Base-by-base conservation (phyloP, 2,888 invertebrate genomes). In the Drosophila meridionalis region DNA sequence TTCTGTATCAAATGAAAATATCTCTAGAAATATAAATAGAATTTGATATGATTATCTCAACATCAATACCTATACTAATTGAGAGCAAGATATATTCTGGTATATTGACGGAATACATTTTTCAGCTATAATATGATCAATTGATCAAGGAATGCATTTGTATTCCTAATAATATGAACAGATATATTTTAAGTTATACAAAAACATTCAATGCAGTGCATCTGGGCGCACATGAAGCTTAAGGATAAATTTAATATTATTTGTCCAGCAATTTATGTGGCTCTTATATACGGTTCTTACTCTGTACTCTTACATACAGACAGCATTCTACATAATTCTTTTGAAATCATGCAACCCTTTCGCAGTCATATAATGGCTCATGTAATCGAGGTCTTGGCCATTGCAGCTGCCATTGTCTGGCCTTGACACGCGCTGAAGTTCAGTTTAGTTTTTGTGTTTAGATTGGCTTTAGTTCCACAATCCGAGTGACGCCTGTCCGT, bases 351-450 rank as follows among this genome's bases (percentile, higher is more conserved):
- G 14, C 26, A 14, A 45, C 34, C 43, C 45, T 3, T 45, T 34
- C 2, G 3, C 40, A 40, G 34, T 58, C 34, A 48, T 40, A 56
- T 40, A 56, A 47, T 32, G 30, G 30, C 32, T 36, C 48, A 52
- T 55, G 45, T 53, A 47, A 57, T 69, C 56, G 11, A 38, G 67
- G 20, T 47, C 61, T 64, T 75, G 71, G 58, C 53, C 38, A 55
- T 55, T 28, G 38, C 52, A 43, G 45, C 47, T 58, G 59, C 38
- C 50, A 52, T 52, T 32, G 32, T n/a, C 60, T 77, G 77, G 58
- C 77, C 80, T 77, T 77, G 77, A 80, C 80, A 80, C 59, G 28
- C n/a, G 40, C 32, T 38, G 43, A 30, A 40, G 50, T 59, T 58
- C 45, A 61, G 80, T 62, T 56, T 56, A 56, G 56, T 40, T 79